Percentiles rank a stretch among this genome's conserved stretches.
Conservation (phyloP, 2,888 invertebrate species). For the Coronaproctus castanopsis region DNA sequence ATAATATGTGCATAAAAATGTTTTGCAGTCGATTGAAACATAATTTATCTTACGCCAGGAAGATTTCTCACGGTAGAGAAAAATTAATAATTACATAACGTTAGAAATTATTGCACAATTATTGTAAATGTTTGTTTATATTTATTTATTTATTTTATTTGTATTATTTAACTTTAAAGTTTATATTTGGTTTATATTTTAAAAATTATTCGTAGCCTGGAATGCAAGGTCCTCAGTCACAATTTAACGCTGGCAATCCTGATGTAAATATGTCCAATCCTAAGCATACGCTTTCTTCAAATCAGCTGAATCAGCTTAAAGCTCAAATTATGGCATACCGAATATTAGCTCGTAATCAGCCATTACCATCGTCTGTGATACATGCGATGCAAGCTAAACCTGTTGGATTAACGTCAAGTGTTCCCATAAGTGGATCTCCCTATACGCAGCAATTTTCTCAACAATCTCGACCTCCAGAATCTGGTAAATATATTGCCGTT, state of each 20-base stretch:
- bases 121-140: too few relatives aligned
- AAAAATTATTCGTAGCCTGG: conserved; percentile 12
- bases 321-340: conserved; percentile 90
- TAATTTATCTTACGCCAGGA: too few relatives aligned
- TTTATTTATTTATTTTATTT: background rate
- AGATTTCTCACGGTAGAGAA: too few relatives aligned
- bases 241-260: conserved; percentile 10
- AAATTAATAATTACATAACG: too few relatives aligned
- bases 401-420: too few relatives aligned
- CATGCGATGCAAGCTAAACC: conserved; percentile 42
- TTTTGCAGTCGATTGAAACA: too few relatives aligned
- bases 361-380: conserved; percentile 55
- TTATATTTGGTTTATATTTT: too few relatives aligned
- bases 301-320: conserved; percentile 69
- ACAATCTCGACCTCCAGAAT: background rate
- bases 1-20: too few relatives aligned
- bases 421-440: too few relatives aligned
- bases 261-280: conserved; percentile 5
- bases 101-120: too few relatives aligned
- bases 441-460: too few relatives aligned
- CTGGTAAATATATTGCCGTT: background rate
- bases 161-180: background rate
- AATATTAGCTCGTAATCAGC: conserved; percentile 72
- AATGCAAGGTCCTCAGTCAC: conserved; percentile 8
- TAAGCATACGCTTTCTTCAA: conserved; percentile 27